Conservation (phyloP, 2,113 vertebrate species). For the Glareola pratincola region DNA sequence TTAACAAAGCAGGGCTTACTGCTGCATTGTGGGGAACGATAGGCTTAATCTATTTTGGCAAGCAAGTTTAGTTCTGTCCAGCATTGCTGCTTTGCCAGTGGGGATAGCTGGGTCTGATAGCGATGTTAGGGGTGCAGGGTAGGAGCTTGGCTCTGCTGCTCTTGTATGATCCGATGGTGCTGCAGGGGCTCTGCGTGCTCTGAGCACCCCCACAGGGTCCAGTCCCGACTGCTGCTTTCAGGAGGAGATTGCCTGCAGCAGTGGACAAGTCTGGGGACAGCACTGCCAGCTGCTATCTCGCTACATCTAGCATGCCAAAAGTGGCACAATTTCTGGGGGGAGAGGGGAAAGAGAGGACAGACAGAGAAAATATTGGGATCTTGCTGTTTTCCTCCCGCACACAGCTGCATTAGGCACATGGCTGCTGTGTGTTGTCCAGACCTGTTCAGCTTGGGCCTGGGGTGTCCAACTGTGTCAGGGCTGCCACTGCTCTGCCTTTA, state of each 20-base stretch:
- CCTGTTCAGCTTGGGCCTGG: background rate
- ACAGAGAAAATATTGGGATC: background rate
- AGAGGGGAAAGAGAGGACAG: background rate
- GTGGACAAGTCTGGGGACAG: background rate
- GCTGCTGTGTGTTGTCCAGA: background rate
- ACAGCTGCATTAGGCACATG: background rate
- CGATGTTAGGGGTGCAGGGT: background rate
- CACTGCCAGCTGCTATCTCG: background rate
- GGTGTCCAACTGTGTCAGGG: background rate
- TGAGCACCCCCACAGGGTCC: background rate
- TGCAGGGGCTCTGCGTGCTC: background rate
- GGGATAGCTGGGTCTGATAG: background rate
- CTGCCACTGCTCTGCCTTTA: background rate
- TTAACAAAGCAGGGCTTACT: background rate
- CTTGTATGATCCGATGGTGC: background rate
- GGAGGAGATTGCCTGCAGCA: background rate
- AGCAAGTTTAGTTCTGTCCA: background rate
- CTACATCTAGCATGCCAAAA: background rate
- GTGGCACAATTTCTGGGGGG: background rate
- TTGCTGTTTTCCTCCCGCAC: background rate
- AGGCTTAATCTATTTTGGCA: background rate
- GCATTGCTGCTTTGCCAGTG: background rate
- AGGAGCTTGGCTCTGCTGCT: background rate
- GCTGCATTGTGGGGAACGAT: background rate
- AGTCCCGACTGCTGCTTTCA: background rate